Evolutionary conservation across 1,140 invertebrate species (phyloP), one percentile per base, ranked within the genome.

Genomic region (Drosophila triauraria): DNA sequence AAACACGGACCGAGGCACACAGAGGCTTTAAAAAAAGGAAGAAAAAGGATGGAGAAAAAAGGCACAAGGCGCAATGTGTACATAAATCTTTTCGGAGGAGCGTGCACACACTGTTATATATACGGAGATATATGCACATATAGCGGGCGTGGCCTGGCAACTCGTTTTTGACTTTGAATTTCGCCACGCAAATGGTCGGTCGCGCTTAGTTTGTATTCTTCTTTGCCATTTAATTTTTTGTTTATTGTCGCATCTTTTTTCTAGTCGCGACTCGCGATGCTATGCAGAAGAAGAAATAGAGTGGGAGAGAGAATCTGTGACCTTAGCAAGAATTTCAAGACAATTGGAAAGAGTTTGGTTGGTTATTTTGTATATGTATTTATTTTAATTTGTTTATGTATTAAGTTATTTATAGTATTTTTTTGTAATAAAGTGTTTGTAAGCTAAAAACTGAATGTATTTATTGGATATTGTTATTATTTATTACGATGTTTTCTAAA

Each of bases 131-230:
- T 38, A 23, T 61, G n/a, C 44, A 46, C 38, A 58, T 77, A 67
- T 78, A 59, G 76, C 58, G 76, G 76, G 76, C 75, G 76, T 79
- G 75, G 76, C 30, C 54, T 71, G 76, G 65, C 76, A 78, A 72
- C 76, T 63, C 75, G 75, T 78, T 79, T 64, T 58, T 60, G 68
- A 77, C 79, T 87, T 86, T 87, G 79, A 86, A 86, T 90, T 88
- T 90, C 78, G 85, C 84, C 84, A 87, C 84, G 75, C 68, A 86
- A 86, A 86, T 82, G 70, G 62, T 56, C 20, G 53, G 53, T 74
- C 64, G 69, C 69, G 68, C 51, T 83, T 83, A 70, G 64, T 78
- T 87, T 87, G 78, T 59, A 69, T 82, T 82, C 59, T 75, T 51
- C 57, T 70, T 63, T 68, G 65, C 64, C 62, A 50, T 57, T 78